Evolutionary conservation across 2,888 invertebrate genomes (phyloP).

Genomic region (Vesta saturnalis): DNA sequence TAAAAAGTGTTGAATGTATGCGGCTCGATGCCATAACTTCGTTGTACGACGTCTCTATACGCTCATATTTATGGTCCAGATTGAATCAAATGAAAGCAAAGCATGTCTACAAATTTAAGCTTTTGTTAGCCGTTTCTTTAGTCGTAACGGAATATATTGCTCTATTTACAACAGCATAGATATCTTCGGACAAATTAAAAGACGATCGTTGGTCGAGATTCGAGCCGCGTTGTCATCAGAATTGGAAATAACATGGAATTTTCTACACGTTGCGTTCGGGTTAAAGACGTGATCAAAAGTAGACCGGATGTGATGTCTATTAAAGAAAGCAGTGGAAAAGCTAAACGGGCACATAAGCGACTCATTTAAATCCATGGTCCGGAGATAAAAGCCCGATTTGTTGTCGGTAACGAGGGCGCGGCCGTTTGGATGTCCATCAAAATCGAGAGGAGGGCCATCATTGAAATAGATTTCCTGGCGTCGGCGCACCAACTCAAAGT

Average conservation of each 20-base stretch:
- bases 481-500: constrained; percentile 44
- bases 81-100: constrained; percentile 46
- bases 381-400: constrained; percentile 42
- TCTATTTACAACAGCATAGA: constrained; percentile 37
- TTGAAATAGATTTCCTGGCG: constrained; percentile 59
- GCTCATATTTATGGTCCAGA: constrained; percentile 50
- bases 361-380: constrained; percentile 48
- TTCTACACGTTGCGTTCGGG: constrained; percentile 26
- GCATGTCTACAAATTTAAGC: constrained; percentile 41
- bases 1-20: constrained; percentile 36
- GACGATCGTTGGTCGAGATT: constrained; percentile 37
- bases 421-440: constrained; percentile 63
- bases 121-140: constrained; percentile 39
- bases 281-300: constrained; percentile 30
- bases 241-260: constrained; percentile 35
- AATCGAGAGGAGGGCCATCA: constrained; percentile 63
- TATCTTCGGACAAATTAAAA: constrained; percentile 38
- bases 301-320: constrained; percentile 34
- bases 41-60: constrained; percentile 49
- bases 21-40: constrained; percentile 40
- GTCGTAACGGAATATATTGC: constrained; percentile 35
- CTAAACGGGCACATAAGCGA: constrained; percentile 39
- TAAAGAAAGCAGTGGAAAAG: constrained; percentile 35
- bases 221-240: constrained; percentile 37
- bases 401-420: constrained; percentile 55